A percentile compares a stretch with the other conserved stretches of the same genome.
Evolutionary conservation across 2,888 invertebrate species (phyloP).

Genomic region (Cosmopolites sordidus): DNA sequence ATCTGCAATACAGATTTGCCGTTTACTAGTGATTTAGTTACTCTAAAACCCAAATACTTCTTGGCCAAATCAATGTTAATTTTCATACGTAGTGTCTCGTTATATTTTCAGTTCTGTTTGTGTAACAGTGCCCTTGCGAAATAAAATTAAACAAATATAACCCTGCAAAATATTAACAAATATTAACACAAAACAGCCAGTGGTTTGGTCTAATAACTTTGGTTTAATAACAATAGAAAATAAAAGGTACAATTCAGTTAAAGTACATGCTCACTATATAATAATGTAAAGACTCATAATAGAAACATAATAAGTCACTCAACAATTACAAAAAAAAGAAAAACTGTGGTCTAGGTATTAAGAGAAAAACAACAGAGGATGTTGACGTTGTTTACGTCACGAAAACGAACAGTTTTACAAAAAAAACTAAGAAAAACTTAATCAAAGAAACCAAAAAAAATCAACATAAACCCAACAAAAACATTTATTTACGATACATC

Average conservation of each 20-base stretch:
- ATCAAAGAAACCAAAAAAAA: slow-evolving; percentile 24
- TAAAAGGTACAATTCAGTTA: slow-evolving; percentile 48
- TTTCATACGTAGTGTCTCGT: too few species aligned
- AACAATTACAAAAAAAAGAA: slow-evolving; percentile 42
- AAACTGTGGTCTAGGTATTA: slow-evolving; percentile 26
- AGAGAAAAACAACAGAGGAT: slow-evolving; percentile 47
- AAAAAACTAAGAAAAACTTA: slow-evolving; percentile 36
- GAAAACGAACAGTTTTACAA: slow-evolving; percentile 40
- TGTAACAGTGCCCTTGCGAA: slow-evolving; percentile 11
- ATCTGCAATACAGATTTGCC: too few species aligned
- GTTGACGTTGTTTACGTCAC: slow-evolving; percentile 46
- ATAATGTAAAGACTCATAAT: slow-evolving; percentile 42
- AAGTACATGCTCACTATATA: slow-evolving; percentile 44
- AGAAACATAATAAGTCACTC: slow-evolving; percentile 45
- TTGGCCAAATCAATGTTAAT: too few species aligned
- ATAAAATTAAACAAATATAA: slow-evolving; percentile 23
- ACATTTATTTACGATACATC: slow-evolving; percentile 46
- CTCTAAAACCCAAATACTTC: too few species aligned
- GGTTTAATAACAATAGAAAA: slow-evolving; percentile 51
- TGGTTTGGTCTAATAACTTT: slow-evolving; percentile 49
- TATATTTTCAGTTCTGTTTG: slow-evolving; percentile 14
- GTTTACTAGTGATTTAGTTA: too few species aligned
- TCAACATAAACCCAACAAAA: slow-evolving; percentile 33
- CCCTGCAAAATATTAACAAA: slow-evolving; percentile 37
- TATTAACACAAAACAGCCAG: slow-evolving; percentile 40